phyloP scores from a whole-genome alignment of 2,888 invertebrate species.

The Fissipunctia ypsillon region DNA sequence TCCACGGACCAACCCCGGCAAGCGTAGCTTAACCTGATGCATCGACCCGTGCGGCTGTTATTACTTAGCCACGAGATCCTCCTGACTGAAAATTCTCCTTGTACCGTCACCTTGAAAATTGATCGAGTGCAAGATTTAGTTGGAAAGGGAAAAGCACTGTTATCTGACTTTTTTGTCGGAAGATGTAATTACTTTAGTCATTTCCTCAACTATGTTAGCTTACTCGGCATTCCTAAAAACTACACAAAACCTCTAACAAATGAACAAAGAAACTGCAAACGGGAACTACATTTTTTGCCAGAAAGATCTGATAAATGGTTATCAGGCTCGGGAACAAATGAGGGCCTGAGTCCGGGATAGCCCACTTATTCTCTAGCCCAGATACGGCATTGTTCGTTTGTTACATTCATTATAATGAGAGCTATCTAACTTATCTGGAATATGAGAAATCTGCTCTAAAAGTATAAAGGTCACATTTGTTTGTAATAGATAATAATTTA shows the following conservation, averaged over 20 bases:
- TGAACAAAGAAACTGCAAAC: not conserved
- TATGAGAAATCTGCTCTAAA: constrained; percentile 10
- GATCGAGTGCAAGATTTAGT: too few relatives aligned
- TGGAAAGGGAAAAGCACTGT: too few relatives aligned
- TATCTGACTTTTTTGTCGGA: too few relatives aligned
- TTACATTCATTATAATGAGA: not conserved
- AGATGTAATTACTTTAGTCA: too few relatives aligned
- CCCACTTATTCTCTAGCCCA: not conserved
- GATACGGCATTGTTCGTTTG: constrained; percentile 3
- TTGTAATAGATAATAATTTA: not conserved
- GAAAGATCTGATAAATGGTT: constrained; percentile 13
- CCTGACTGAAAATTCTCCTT: too few relatives aligned
- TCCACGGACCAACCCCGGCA: too few relatives aligned
- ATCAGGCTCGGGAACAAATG: constrained; percentile 18
- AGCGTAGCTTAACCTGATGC: too few relatives aligned
- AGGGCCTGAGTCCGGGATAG: not conserved
- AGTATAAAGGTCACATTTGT: constrained; percentile 13
- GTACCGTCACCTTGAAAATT: too few relatives aligned
- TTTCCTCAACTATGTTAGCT: not conserved
- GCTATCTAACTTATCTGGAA: constrained; percentile 8
- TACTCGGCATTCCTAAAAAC: too few relatives aligned
- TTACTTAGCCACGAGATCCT: too few relatives aligned
- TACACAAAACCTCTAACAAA: not conserved
- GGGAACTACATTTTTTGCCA: not conserved
- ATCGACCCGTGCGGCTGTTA: too few relatives aligned